These are phyloP conservation scores for Antheraea yamamai DNA, from an alignment of 2,888 invertebrate species.

Conservation along the genomic window DNA sequence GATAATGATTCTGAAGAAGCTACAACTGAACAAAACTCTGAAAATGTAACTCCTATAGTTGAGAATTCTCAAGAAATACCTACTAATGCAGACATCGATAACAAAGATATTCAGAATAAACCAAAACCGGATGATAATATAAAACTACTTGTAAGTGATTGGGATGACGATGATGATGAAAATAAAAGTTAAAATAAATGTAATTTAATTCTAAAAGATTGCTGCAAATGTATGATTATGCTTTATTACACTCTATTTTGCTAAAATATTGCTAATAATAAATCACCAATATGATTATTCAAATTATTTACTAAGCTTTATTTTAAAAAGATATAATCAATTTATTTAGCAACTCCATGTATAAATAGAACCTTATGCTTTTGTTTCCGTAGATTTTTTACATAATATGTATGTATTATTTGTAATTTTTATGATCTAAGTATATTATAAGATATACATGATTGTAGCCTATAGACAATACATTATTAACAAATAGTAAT, in stretches of 20 bases:
- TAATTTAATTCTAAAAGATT: conserved; percentile 13
- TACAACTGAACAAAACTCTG: conserved; percentile 26
- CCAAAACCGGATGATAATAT: conserved; percentile 53
- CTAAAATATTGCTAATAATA: neutral
- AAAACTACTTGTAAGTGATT: conserved; percentile 75
- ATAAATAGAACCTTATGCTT: neutral
- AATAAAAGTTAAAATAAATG: conserved; percentile 32
- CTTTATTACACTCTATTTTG: neutral
- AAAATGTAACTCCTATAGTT: conserved; percentile 25
- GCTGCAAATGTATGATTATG: neutral
- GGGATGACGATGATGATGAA: conserved; percentile 77
- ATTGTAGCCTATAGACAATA: neutral
- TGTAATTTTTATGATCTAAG: neutral
- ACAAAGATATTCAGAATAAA: conserved; percentile 12
- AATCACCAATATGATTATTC: neutral
- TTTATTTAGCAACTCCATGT: neutral
- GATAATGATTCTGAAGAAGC: conserved; percentile 71
- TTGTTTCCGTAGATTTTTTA: neutral
- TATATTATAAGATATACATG: neutral
- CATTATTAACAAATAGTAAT: neutral
- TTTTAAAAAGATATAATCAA: neutral
- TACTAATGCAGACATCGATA: conserved; percentile 29
- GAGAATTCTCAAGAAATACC: conserved; percentile 19
- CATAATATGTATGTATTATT: neutral
- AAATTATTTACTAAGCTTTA: neutral